Base-by-base conservation (phyloP, 2,797 vertebrate genomes). In the Microhierax caerulescens region DNA sequence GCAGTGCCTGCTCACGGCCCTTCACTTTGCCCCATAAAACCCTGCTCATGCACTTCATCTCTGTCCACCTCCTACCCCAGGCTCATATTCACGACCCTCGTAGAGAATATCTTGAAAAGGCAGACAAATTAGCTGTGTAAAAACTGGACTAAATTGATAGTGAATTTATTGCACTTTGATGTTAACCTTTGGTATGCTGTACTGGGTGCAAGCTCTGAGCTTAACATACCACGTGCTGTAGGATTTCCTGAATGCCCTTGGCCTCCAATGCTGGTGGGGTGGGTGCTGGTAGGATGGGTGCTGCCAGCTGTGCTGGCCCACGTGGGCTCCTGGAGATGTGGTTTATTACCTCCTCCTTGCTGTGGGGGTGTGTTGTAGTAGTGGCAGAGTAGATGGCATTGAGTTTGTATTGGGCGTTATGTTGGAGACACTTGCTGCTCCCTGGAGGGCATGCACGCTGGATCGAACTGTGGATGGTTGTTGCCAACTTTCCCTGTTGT, bases 311-410 rank as follows among this genome's bases (percentile, higher is more conserved):
- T 2, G 2, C 59, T 57, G 54, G 37, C 39, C 77, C 77, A 8
- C 0, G 1, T 5, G 34, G 37, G 48, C 59, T 79, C 25, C 78
- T 76, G 88, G 41, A 47, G 47, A 47, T 51, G 78, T 7, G 21
- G 15, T 32, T 50, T 17, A 5, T 13, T 50, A 8, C 25, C 73
- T 80, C 45, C 61, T 68, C 32, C 15, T 48, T 41, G 68, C 28
- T 79, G 28, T 0, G 2, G 23, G 1, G 1, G 5, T 0, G 0
- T 12, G 45, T 53, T 84, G 36, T 10, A 53, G 48, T 3, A 17
- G 14, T 0, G 0, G 3, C 45, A 28, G 32, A 39, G 36, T 13
- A 34, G 70, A 9, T 57, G 45, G 13, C 67, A 47, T 10, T 0
- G 5, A 30, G 61, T 30, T 72, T 65, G 20, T 75, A 2, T 2